Percentiles rank a stretch among this genome's conserved stretches.
Conservation (phyloP, 1,140 invertebrate species). For the Nymphalis io region DNA sequence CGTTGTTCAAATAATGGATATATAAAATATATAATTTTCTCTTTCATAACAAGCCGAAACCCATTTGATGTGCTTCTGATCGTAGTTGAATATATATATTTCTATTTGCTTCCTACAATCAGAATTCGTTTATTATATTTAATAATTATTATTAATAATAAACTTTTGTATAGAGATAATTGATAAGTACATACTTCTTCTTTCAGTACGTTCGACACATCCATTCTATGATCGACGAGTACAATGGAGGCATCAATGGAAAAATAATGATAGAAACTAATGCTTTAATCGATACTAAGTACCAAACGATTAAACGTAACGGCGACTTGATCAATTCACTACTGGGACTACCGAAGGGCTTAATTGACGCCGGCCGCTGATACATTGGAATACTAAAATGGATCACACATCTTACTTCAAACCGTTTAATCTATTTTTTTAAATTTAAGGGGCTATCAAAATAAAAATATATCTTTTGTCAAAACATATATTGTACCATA, state of each 20-base stretch:
- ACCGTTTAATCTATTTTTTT: not conserved
- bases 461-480: constrained; percentile 41
- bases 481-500: constrained; percentile 62
- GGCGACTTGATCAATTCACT: constrained; percentile 88
- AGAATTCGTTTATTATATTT: too few relatives aligned
- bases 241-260: constrained; percentile 34
- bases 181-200: not conserved
- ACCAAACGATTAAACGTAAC: constrained; percentile 82
- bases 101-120: too few relatives aligned
- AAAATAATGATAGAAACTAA: constrained; percentile 44
- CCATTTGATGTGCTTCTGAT: too few relatives aligned
- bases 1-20: too few relatives aligned
- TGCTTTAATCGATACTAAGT: constrained; percentile 54
- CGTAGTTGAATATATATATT: too few relatives aligned
- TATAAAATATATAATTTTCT: too few relatives aligned
- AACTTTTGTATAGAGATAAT: too few relatives aligned
- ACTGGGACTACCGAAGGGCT: constrained; percentile 85
- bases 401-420: not conserved
- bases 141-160: too few relatives aligned
- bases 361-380: constrained; percentile 85
- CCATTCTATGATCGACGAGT: constrained; percentile 53
- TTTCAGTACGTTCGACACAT: constrained; percentile 55
- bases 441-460: not conserved
- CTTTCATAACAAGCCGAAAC: too few relatives aligned
- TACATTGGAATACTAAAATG: constrained; percentile 1